Conservation (phyloP, 2,888 invertebrate genomes). For the Lydus trimaculatus region DNA sequence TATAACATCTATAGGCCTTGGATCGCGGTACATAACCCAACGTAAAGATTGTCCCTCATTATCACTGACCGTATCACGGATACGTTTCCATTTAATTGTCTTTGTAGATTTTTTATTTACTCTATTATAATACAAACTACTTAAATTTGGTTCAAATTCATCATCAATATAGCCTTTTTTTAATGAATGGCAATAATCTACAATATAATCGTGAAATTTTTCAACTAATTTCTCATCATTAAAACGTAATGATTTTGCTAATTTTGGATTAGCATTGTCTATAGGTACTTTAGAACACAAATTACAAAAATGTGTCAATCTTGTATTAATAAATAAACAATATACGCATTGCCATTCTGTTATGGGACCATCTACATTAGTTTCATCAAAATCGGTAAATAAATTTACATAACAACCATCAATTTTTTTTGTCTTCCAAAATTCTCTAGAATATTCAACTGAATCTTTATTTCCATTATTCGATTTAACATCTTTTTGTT, state of each 20-base stretch:
- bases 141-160: slow-evolving; percentile 88
- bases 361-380: no score
- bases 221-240: slow-evolving; percentile 88
- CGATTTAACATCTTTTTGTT: no score
- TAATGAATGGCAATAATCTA: slow-evolving; percentile 82
- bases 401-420: not conserved
- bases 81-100: slow-evolving; percentile 90
- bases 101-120: slow-evolving; percentile 72
- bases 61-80: slow-evolving; percentile 76
- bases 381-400: not conserved
- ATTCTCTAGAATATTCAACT: no score
- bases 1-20: slow-evolving; percentile 93
- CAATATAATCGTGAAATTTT: slow-evolving; percentile 90
- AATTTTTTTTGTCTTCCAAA: not conserved
- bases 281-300: not conserved
- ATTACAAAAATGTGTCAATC: not conserved
- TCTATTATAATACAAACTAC: slow-evolving; percentile 86
- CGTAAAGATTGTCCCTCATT: slow-evolving; percentile 65
- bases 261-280: slow-evolving; percentile 34
- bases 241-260: slow-evolving; percentile 60
- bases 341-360: not conserved
- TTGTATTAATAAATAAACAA: not conserved
- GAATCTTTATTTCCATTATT: no score
- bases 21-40: slow-evolving; percentile 94
- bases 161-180: slow-evolving; percentile 93